Percentiles rank a stretch among this genome's conserved stretches.
Conservation (phyloP, 2,797 vertebrate species). For the Pagetopsis macropterus region DNA sequence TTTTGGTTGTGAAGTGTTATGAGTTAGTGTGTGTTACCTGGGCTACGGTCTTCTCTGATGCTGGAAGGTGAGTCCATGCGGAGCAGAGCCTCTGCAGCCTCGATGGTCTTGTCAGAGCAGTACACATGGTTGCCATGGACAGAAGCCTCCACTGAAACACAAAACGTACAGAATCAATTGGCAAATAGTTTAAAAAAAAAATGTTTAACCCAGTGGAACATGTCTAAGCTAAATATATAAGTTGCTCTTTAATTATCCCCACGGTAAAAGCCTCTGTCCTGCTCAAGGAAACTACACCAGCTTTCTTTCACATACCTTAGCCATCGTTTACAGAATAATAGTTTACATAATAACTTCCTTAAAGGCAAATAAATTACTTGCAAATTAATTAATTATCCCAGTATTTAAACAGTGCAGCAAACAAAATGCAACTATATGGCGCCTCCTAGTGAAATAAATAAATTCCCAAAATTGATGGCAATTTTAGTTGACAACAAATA, state of each 20-base stretch:
- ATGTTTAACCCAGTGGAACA: background rate
- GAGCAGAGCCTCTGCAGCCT: slow-evolving; percentile 96
- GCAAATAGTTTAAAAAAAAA: background rate
- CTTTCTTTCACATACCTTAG: background rate
- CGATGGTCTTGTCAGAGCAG: slow-evolving; percentile 96
- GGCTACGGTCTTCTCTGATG: slow-evolving; percentile 90
- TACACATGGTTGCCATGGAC: slow-evolving; percentile 91
- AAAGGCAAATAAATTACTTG: background rate
- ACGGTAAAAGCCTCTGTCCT: background rate
- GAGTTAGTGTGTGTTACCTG: slow-evolving; percentile 81
- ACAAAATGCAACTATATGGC: background rate
- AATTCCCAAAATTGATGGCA: too few relatives aligned
- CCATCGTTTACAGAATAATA: background rate
- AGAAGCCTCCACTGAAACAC: slow-evolving; percentile 93
- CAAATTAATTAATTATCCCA: background rate
- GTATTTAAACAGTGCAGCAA: background rate
- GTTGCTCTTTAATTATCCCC: background rate
- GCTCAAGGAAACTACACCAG: background rate
- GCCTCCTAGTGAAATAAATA: slow-evolving; percentile 34
- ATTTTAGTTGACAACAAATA: slow-evolving; percentile 12
- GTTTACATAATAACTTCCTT: background rate
- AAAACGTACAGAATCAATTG: slow-evolving; percentile 29
- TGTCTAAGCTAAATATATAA: background rate
- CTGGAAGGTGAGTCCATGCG: slow-evolving; percentile 98
- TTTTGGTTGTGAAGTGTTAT: background rate